A percentile compares a stretch with the other conserved stretches of the same genome.
Evolutionary conservation across 2,797 vertebrate species (phyloP).

Genomic region (Labeo calbasu): DNA sequence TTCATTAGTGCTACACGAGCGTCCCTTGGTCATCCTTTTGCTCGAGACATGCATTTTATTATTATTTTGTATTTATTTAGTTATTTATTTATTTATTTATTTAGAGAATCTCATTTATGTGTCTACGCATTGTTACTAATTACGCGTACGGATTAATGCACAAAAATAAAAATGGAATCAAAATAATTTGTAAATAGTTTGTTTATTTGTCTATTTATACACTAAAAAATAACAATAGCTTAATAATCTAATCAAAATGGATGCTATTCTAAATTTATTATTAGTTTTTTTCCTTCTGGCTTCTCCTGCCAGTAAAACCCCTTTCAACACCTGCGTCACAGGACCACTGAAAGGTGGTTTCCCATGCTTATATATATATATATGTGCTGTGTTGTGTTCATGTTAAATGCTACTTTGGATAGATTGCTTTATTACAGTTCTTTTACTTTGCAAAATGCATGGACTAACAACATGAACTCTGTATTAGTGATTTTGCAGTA

Average conservation of each 20-base stretch:
- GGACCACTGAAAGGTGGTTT: not conserved
- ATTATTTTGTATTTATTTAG: not conserved
- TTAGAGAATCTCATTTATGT: not conserved
- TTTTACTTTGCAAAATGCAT: not conserved
- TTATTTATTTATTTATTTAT: no score
- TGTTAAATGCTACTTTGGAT: not conserved
- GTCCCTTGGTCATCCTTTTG: not conserved
- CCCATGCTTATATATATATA: not conserved
- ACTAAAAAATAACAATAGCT: not conserved
- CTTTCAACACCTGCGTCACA: slow-evolving; percentile 54
- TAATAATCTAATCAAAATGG: not conserved
- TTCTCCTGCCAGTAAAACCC: not conserved
- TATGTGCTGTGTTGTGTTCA: not conserved
- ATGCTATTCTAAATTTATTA: not conserved
- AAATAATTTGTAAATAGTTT: not conserved
- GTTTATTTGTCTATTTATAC: not conserved
- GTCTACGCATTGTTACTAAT: not conserved
- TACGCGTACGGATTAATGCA: not conserved
- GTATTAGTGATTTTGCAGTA: not conserved
- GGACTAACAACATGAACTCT: not conserved
- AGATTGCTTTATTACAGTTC: not conserved
- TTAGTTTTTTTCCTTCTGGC: not conserved
- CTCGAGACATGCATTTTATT: not conserved
- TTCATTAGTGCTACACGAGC: not conserved
- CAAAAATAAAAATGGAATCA: not conserved